These are phyloP conservation scores for Smithornis capensis DNA, from an alignment of 2,113 vertebrate genomes.

Conservation along the genomic window DNA sequence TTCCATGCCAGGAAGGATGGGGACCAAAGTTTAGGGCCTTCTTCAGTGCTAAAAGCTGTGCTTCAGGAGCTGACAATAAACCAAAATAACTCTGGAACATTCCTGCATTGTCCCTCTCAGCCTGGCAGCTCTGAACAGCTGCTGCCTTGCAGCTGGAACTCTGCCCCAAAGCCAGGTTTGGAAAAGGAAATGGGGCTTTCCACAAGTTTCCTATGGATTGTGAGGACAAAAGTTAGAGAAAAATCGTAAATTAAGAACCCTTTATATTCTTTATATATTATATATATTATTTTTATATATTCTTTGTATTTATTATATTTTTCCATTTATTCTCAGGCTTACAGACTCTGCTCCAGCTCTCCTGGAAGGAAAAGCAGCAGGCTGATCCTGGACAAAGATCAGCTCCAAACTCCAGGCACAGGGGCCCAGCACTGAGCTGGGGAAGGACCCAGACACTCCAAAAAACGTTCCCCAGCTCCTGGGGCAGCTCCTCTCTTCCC, in stretches of 20 bases:
- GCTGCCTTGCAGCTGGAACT: background rate
- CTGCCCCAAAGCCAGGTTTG: accelerated
- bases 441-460: background rate
- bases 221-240: background rate
- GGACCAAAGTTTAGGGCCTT: background rate
- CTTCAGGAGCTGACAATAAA: background rate
- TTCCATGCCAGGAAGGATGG: background rate
- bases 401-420: background rate
- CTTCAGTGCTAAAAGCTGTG: accelerated
- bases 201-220: accelerated
- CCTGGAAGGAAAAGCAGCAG: background rate
- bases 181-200: background rate
- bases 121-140: background rate
- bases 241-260: background rate
- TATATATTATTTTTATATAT: too few species aligned
- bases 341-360: background rate
- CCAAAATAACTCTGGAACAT: background rate
- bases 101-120: accelerated
- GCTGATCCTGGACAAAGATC: background rate
- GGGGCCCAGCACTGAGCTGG: background rate
- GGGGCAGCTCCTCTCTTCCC: background rate
- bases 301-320: too few species aligned
- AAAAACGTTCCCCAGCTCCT: background rate
- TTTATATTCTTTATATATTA: too few species aligned
- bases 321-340: background rate